Evolutionary conservation across 2,888 invertebrate genomes (phyloP).

Genomic region (Bruchidius siliquastri): DNA sequence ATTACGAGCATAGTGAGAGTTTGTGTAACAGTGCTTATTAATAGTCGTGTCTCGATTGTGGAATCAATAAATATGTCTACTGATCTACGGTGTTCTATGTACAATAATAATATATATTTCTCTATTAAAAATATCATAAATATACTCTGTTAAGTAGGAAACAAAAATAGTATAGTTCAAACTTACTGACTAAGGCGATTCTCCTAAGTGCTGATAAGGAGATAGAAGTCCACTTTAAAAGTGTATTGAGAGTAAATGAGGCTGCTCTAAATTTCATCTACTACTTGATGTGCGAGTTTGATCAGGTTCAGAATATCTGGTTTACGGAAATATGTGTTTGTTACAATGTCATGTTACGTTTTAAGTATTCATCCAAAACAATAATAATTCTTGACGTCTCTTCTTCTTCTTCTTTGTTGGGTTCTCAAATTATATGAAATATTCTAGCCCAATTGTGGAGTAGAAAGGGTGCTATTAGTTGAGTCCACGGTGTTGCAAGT

Average conservation of each 20-base stretch:
- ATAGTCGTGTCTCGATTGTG: neutral
- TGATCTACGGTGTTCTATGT: constrained; percentile 38
- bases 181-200: constrained; percentile 51
- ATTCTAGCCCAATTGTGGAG: too few relatives aligned
- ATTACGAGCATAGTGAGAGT: neutral
- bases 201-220: constrained; percentile 41
- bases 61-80: constrained; percentile 21
- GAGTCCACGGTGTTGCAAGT: too few relatives aligned
- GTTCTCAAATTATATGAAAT: too few relatives aligned
- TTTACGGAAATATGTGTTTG: too few relatives aligned
- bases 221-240: constrained; percentile 13
- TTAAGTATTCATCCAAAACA: too few relatives aligned
- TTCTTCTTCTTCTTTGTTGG: too few relatives aligned
- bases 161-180: constrained; percentile 57
- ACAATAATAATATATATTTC: constrained; percentile 50
- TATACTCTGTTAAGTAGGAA: constrained; percentile 59
- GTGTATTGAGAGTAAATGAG: neutral
- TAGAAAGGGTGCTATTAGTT: too few relatives aligned
- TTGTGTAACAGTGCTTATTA: neutral
- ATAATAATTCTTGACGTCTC: too few relatives aligned
- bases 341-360: too few relatives aligned
- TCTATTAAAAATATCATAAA: constrained; percentile 54
- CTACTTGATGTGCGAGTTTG: neutral
- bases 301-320: neutral
- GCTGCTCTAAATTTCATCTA: neutral